Base-by-base conservation (phyloP, 2,888 invertebrate species). In the Melieria picta region DNA sequence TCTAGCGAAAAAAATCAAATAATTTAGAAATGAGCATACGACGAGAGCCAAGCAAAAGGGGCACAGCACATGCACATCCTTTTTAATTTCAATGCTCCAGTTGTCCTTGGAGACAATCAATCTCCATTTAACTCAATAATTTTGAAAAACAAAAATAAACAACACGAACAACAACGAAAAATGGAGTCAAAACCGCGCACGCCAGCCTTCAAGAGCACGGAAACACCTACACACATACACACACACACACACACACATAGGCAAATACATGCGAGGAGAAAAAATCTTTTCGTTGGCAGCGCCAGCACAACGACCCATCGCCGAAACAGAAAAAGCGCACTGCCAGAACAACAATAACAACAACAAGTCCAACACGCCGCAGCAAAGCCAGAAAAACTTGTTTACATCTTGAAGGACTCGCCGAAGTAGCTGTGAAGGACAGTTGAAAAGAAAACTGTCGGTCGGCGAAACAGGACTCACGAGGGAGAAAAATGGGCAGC, bases 81-180 rank as follows among this genome's bases (percentile, higher is more conserved):
- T 13, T 52, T 52, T 52, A 11, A 11, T 57, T 57, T 13, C 16
- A 16, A 9, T 30, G 42, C 61, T 30, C 1, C 30, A 30, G 58
- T 50, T 79, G 84, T 80, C 83, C 83, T 84, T 83, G 83, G 81
- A 78, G 80, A 81, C 82, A 83, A 84, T 83, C 80, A 81, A 83
- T 84, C 79, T 80, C 77, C 79, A 80, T 82, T 81, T 78, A 82
- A 81, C 80, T 81, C 79, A 83, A 83, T 83, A 79, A 81, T 79
- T 80, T 77, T 74, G 48, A 52, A 52, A 47, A 52, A 61, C 48
- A 42, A 56, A 58, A 48, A n/a, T 11, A 68, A 73, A 74, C 65
- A 69, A 75, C 69, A 70, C 73, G 69, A 72, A 56, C 50, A 62
- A 66, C 69, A 66, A 65, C 55, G 10, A n/a, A 52, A 64, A 30